phyloP scores from a whole-genome alignment of 2,113 vertebrate species.

The Oplegnathus fasciatus region DNA sequence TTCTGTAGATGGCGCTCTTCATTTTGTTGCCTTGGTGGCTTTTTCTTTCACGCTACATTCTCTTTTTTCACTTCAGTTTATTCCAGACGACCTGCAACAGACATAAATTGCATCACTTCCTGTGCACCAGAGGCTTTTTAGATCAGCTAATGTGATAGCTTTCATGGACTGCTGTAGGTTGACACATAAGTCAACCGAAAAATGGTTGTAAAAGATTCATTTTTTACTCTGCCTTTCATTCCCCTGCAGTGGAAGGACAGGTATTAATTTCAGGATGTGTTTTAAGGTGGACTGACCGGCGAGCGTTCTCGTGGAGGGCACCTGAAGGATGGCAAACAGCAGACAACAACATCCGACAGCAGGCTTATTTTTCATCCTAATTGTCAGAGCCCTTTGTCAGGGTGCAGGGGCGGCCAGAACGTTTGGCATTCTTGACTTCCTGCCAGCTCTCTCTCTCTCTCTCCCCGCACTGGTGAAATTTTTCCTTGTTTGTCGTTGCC shows the following conservation, averaged over 20 bases:
- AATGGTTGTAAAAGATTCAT: background rate
- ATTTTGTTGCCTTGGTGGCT: background rate
- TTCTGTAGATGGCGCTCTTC: background rate
- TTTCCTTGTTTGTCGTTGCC: constrained; percentile 91
- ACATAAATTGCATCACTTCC: background rate
- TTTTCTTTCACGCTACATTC: background rate
- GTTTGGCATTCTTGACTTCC: constrained; percentile 89
- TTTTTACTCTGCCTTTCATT: background rate
- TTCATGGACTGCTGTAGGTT: background rate
- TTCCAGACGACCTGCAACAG: background rate
- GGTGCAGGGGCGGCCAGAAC: constrained; percentile 82
- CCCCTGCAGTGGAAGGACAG: background rate
- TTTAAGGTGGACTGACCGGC: constrained; percentile 10
- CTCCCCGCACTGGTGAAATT: constrained; percentile 84
- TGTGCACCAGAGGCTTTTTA: background rate
- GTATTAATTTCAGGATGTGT: constrained; percentile 19
- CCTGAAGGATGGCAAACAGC: constrained; percentile 41
- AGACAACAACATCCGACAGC: constrained; percentile 34
- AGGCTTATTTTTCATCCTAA: constrained; percentile 61
- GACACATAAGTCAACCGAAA: background rate
- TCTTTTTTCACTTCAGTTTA: background rate
- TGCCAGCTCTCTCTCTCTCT: constrained; percentile 65
- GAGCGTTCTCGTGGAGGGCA: background rate
- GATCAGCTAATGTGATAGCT: background rate
- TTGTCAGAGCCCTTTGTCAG: constrained; percentile 81